A percentile compares a stretch with the other conserved stretches of the same genome.
These are phyloP conservation scores for Drosophila burlai DNA, from an alignment of 1,140 invertebrate species.

Conservation along the genomic window DNA sequence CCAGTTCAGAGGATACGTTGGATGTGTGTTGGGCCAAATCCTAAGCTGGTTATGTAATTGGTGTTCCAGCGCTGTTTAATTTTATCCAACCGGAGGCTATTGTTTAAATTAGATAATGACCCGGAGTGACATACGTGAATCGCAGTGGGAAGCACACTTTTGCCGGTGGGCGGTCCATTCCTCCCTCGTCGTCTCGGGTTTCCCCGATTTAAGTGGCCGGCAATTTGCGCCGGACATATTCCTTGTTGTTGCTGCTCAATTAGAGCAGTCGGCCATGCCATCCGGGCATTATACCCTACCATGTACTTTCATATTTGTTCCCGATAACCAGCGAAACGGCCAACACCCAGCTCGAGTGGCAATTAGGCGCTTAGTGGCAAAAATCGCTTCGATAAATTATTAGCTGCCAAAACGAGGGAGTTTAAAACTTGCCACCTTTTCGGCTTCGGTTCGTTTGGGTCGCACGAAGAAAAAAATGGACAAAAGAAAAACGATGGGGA, in stretches of 20 bases:
- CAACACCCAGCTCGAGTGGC: slow-evolving; percentile 19
- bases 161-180: not conserved
- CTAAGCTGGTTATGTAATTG: slow-evolving; percentile 1
- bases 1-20: not conserved
- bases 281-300: slow-evolving; percentile 9
- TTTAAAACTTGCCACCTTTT: slow-evolving; percentile 46
- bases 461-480: not conserved
- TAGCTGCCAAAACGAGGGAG: slow-evolving; percentile 35
- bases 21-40: too few species aligned
- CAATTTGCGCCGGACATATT: slow-evolving; percentile 55
- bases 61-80: not conserved
- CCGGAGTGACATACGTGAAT: slow-evolving; percentile 24
- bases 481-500: slow-evolving; percentile 5
- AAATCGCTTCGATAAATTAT: slow-evolving; percentile 53
- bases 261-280: slow-evolving; percentile 25
- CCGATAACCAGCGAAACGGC: slow-evolving; percentile 10
- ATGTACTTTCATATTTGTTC: slow-evolving; percentile 27
- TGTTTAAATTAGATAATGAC: slow-evolving; percentile 41
- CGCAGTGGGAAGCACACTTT: not conserved
- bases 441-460: not conserved
- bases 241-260: slow-evolving; percentile 48
- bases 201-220: slow-evolving; percentile 55
- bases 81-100: slow-evolving; percentile 9
- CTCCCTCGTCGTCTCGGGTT: slow-evolving; percentile 22
- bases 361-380: slow-evolving; percentile 38